Evolutionary conservation across 2,888 invertebrate genomes (phyloP), one percentile per base, ranked within the genome.

Genomic region (Sphinx pinastri): DNA sequence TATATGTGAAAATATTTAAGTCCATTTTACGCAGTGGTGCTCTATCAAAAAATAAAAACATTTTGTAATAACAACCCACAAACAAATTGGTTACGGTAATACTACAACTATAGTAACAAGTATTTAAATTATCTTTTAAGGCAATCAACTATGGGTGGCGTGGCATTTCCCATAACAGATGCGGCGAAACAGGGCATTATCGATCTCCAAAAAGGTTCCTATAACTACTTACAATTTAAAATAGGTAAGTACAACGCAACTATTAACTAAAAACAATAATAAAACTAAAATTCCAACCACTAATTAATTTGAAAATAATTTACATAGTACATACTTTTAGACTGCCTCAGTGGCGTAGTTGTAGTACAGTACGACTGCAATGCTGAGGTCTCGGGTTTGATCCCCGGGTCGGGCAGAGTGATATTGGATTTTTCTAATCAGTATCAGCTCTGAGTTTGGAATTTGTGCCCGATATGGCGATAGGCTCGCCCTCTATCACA

Each of bases 191-290:
- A 96, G 75, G 97, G 97, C 66, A 95, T 99, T 59, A 86, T 93
- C 72, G 96, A 97, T 84, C 95, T 99, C 89, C 95, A 95, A 74
- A 94, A 95, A 73, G 97, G 97, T 73, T 94, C 95, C 75, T 95
- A 97, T 80, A 97, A 98, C 85, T 99, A 99, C 91, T 95, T 99
- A 76, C 99, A 99, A 84, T 95, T 98, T 85, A 96, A 95, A 89
- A 97, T 98, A 94, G 95, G 97, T 97, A 88, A 86, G 92, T 63
- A 49, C 8, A 51, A n/a, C 14, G 25, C 11, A 57, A 19, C 11
- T 38, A 51, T 66, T 25, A 25, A 25, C 1, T 25, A 25, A 1
- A 25, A 25, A 25, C 25, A 25, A 25, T 25, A 25, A 25, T 25
- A 25, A 25, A 25, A 25, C 25, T 25, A 25, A 25, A 25, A 25